phyloP scores from a whole-genome alignment of 2,797 vertebrate species.

The Loriculus beryllinus region DNA sequence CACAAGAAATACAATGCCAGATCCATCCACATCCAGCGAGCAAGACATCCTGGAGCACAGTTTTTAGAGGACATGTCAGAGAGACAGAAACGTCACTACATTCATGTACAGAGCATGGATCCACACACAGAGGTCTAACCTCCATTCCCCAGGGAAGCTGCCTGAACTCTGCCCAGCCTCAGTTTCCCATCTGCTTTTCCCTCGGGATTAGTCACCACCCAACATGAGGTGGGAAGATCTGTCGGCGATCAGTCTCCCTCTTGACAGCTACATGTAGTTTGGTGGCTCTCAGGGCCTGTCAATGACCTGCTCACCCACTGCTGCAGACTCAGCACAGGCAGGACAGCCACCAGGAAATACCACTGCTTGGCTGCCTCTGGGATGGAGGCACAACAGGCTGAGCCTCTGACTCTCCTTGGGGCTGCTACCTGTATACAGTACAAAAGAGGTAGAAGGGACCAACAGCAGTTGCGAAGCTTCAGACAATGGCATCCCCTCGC shows the following conservation, averaged over 20 bases:
- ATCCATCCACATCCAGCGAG: neutral
- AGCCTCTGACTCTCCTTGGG: neutral
- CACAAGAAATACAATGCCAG: neutral
- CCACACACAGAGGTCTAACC: neutral
- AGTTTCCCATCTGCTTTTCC: neutral
- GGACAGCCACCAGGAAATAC: neutral
- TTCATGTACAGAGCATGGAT: neutral
- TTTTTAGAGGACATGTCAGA: neutral
- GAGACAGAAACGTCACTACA: neutral
- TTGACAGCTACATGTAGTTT: neutral
- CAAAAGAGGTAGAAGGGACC: neutral
- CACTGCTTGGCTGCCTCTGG: fast-evolving
- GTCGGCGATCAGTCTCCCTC: neutral
- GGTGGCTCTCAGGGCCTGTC: neutral
- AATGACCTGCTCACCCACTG: fast-evolving
- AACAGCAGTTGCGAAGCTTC: neutral
- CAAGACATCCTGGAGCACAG: neutral
- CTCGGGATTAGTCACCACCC: neutral
- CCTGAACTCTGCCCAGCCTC: neutral
- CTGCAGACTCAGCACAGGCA: fast-evolving
- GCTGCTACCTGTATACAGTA: neutral
- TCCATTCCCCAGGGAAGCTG: neutral
- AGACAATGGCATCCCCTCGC: neutral
- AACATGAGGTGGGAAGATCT: neutral
- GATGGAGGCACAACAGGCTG: neutral